These are phyloP conservation scores for Gymnoscopelus microlampas DNA, from an alignment of 2,797 vertebrate species.

Conservation along the genomic window DNA sequence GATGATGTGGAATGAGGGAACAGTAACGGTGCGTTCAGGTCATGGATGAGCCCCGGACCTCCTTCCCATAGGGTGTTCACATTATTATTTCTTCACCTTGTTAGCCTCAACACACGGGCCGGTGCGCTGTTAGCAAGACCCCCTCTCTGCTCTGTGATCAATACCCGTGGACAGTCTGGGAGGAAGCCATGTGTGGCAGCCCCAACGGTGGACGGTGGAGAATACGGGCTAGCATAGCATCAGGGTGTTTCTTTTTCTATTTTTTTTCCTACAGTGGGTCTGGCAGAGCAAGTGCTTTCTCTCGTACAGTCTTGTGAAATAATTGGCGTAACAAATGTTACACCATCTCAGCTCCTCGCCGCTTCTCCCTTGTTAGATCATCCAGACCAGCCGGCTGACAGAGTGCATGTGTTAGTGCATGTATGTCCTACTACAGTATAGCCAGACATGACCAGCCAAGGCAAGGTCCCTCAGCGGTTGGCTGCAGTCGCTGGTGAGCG, in stretches of 20 bases:
- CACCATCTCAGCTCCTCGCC: conserved; percentile 44
- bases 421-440: not conserved
- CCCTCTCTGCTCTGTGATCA: conserved; percentile 56
- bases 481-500: no score
- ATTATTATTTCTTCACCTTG: conserved; percentile 79
- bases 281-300: conserved; percentile 25
- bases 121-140: conserved; percentile 57
- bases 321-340: conserved; percentile 66
- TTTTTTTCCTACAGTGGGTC: no score
- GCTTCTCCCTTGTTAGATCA: conserved; percentile 42
- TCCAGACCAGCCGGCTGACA: conserved; percentile 14
- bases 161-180: conserved; percentile 54
- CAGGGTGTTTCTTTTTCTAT: no score
- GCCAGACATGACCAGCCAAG: no score
- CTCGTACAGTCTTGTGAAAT: conserved; percentile 54
- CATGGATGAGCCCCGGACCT: conserved; percentile 54
- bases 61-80: conserved; percentile 55
- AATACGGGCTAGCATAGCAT: no score
- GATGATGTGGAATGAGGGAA: conserved; percentile 72
- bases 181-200: conserved; percentile 61
- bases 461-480: no score
- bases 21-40: conserved; percentile 63
- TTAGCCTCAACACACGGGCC: conserved; percentile 67
- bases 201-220: no score
- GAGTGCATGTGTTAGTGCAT: conserved; percentile 10